These are phyloP conservation scores for Tangara arthus DNA, from an alignment of 2,797 vertebrate species.

Conservation along the genomic window DNA sequence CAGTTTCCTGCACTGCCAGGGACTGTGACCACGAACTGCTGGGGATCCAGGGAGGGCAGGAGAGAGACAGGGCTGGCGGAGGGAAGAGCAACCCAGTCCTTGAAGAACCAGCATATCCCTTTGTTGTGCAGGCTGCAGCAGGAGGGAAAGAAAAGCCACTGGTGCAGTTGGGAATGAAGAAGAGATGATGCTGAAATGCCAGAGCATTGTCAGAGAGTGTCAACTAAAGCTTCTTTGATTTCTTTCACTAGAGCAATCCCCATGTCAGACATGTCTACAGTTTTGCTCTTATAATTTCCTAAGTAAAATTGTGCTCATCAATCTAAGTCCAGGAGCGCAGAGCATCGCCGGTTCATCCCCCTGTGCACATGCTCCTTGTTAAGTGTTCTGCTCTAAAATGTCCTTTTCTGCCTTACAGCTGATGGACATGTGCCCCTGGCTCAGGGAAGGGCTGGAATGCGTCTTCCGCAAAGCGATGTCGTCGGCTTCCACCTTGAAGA, in stretches of 20 bases:
- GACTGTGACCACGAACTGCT: not conserved
- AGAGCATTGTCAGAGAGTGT: constrained; percentile 41
- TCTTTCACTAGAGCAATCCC: constrained; percentile 39
- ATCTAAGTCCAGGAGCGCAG: constrained; percentile 47
- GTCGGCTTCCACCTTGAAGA: constrained; percentile 81
- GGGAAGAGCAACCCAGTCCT: not conserved
- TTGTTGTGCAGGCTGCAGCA: constrained; percentile 34
- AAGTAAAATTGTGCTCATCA: constrained; percentile 74
- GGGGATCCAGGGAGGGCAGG: not conserved
- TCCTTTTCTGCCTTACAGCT: constrained; percentile 78
- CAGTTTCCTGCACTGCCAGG: not conserved
- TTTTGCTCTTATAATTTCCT: constrained; percentile 7
- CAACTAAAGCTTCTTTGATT: constrained; percentile 65
- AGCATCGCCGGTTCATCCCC: not conserved
- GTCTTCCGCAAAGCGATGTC: constrained; percentile 89
- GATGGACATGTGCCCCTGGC: constrained; percentile 82
- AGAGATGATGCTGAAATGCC: constrained; percentile 51
- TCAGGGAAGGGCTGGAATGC: constrained; percentile 92
- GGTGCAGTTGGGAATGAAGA: constrained; percentile 11
- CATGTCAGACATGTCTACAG: not conserved
- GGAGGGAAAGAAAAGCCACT: constrained; percentile 31
- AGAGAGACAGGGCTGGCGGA: not conserved
- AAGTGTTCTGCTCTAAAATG: constrained; percentile 68
- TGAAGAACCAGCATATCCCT: not conserved
- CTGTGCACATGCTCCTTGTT: not conserved